Percentiles rank a stretch among this genome's conserved stretches.
Conservation (phyloP, 2,113 vertebrate species). For the Archilochus colubris region DNA sequence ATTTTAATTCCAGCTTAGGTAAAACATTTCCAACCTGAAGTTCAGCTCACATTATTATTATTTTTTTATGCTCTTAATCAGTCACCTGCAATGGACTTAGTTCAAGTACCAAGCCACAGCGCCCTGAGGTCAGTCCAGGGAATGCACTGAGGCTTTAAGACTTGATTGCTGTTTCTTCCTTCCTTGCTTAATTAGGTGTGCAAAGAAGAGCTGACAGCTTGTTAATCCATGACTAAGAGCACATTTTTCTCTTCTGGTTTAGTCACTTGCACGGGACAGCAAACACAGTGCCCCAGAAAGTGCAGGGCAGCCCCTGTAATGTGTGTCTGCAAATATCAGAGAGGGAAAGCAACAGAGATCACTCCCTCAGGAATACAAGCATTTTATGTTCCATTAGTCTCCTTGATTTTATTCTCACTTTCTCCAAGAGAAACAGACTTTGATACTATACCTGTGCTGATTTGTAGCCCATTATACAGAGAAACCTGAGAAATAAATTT, state of each 20-base stretch:
- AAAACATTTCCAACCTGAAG: neutral
- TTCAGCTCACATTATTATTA: neutral
- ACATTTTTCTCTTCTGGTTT: neutral
- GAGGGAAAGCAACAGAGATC: neutral
- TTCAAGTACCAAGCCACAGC: neutral
- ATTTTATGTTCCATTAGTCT: conserved; percentile 9
- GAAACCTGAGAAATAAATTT: conserved; percentile 3
- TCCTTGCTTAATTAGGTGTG: neutral
- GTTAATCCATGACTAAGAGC: neutral
- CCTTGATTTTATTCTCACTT: neutral
- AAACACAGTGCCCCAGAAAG: neutral
- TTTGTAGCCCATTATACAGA: neutral
- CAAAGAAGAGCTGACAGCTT: neutral
- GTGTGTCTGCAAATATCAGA: neutral
- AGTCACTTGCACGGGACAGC: neutral
- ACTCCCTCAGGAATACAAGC: neutral
- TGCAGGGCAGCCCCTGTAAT: neutral
- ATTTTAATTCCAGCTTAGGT: neutral
- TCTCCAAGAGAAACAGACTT: neutral
- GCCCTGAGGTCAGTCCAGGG: neutral
- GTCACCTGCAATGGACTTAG: neutral
- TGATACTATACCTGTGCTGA: neutral
- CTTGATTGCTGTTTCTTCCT: neutral
- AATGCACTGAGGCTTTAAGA: neutral
- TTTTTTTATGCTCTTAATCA: neutral